Evolutionary conservation across 2,888 invertebrate genomes (phyloP), one percentile per base, ranked within the genome.

Genomic region (Lagria hirta): DNA sequence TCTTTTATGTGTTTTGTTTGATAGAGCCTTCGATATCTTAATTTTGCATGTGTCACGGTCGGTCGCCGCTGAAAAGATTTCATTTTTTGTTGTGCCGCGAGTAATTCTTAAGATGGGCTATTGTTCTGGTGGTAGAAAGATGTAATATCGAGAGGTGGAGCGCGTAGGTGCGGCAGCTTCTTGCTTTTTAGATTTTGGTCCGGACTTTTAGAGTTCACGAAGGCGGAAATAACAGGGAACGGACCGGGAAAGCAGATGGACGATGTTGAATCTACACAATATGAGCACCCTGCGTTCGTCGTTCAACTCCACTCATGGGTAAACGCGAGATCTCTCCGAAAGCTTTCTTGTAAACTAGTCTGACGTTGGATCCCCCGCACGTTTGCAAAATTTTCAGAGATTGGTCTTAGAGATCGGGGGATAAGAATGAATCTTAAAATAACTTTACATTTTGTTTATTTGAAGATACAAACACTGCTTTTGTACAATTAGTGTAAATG

Each of bases 241-340:
- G 56, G 55, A 55, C 57, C 47, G 49, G 51, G 51, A 57, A 57
- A 56, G 62, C 60, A 62, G 61, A 60, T 63, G 61, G 62, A 61
- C 62, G 55, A 57, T 59, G 43, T 38, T 51, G 52, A 49, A 51
- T 48, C 52, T 52, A 54, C 55, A 60, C 61, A 61, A 58, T 58
- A 54, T 55, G 53, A 61, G 54, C 61, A 55, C 56, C 56, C 58
- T 57, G 55, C 49, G 57, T 52, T 55, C 50, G 53, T 56, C 61
- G 58, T 60, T 58, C 58, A 55, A 43, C 52, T 48, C 55, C 62
- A 56, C 58, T 62, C 62, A 62, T 60, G 61, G 53, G 59, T 58
- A 52, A 62, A 62, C 54, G 53, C 58, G 58, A 62, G 57, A 60
- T 61, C 58, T 59, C 55, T 58, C 52, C n/a, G 58, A 61, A 60